Percentiles rank a stretch among this genome's conserved stretches.
Conservation (phyloP, 2,797 vertebrate genomes). For the Acridotheres tristis region DNA sequence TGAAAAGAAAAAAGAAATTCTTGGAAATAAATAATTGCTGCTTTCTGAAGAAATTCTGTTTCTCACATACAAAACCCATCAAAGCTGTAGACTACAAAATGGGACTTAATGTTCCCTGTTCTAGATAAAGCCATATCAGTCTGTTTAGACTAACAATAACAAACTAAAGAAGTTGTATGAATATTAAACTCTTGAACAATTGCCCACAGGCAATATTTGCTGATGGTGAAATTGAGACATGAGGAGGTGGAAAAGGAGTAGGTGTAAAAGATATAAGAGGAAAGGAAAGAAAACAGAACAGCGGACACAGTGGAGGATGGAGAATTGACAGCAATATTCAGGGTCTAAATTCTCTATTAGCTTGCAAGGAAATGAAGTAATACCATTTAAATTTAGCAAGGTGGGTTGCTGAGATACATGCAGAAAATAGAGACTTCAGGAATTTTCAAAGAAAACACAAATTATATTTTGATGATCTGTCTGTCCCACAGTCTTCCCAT, state of each 20-base stretch:
- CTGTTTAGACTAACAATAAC: not conserved
- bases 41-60: not conserved
- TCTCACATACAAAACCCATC: not conserved
- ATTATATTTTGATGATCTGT: not conserved
- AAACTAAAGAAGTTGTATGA: not conserved
- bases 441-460: slow-evolving; percentile 1
- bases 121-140: not conserved
- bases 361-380: slow-evolving; percentile 35
- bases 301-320: not conserved
- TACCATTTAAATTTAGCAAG: slow-evolving; percentile 13
- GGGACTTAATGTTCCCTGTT: not conserved
- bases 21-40: not conserved
- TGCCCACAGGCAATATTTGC: not conserved
- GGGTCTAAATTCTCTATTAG: not conserved
- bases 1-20: not conserved
- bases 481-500: not conserved
- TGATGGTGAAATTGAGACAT: not conserved
- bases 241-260: not conserved
- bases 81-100: not conserved
- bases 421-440: slow-evolving; percentile 2
- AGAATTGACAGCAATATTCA: slow-evolving; percentile 19
- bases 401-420: slow-evolving; percentile 6
- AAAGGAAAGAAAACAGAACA: not conserved
- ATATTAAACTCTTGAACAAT: not conserved
- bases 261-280: slow-evolving; percentile 11